These are phyloP conservation scores for Liasis olivaceus DNA, from an alignment of 2,797 vertebrate species.

Conservation along the genomic window DNA sequence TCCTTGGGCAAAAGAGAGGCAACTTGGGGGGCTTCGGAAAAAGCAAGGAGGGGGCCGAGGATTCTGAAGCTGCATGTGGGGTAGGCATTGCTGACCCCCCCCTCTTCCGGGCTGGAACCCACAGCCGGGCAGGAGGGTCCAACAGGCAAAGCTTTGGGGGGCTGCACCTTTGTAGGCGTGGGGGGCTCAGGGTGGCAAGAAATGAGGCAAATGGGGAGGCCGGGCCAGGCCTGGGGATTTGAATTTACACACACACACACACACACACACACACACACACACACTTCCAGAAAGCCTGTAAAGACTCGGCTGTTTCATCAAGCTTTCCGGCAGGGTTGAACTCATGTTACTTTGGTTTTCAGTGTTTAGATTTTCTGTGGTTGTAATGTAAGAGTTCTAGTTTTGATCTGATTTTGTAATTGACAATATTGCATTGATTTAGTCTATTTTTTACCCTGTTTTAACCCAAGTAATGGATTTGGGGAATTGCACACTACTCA, in stretches of 20 bases:
- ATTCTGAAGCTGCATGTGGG: not conserved
- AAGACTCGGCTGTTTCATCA: not conserved
- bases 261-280: not conserved
- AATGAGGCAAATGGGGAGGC: not conserved
- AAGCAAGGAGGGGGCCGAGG: not conserved
- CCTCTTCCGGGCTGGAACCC: not conserved
- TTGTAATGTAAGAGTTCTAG: not conserved
- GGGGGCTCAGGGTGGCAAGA: not conserved
- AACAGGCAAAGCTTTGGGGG: not conserved
- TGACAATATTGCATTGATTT: not conserved
- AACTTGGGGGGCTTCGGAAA: not conserved
- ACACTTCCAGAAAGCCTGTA: not conserved
- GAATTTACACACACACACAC: not conserved
- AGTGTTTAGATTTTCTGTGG: not conserved
- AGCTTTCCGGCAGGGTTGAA: not conserved
- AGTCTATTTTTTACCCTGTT: not conserved
- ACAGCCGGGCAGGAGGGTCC: not conserved
- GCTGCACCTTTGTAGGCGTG: not conserved
- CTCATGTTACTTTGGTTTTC: not conserved
- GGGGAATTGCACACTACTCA: not conserved
- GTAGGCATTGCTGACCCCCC: too few relatives aligned
- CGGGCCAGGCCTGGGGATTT: not conserved
- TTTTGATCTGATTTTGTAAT: not conserved
- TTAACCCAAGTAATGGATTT: too few relatives aligned
- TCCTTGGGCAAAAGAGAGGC: not conserved